Conservation (phyloP, 2,113 vertebrate genomes). For the Sporophila hypoxantha region DNA sequence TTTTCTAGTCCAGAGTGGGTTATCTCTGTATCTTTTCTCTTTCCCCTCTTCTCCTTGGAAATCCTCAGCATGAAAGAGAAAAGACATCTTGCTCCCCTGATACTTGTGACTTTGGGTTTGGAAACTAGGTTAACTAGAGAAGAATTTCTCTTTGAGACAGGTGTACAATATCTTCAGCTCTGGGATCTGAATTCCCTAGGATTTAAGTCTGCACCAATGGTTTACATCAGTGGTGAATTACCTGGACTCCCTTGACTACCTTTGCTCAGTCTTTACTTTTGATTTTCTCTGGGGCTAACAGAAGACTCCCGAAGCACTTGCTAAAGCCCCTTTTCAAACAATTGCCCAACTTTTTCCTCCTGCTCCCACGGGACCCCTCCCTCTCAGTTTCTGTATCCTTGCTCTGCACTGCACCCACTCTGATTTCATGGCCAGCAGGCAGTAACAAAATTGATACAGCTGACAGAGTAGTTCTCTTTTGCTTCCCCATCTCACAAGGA, state of each 20-base stretch:
- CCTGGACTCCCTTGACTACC: neutral
- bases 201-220: neutral
- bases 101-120: neutral
- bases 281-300: neutral
- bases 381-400: neutral
- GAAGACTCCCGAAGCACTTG: neutral
- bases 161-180: neutral
- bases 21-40: neutral
- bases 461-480: neutral
- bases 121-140: neutral
- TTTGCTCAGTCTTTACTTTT: neutral
- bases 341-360: neutral
- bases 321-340: neutral
- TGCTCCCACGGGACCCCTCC: neutral
- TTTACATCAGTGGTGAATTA: neutral
- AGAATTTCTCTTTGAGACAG: neutral
- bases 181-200: neutral
- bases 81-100: accelerated
- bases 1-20: neutral
- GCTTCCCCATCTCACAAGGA: neutral
- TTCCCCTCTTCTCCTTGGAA: neutral
- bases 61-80: neutral
- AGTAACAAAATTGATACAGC: neutral
- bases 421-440: neutral
- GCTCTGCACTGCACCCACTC: neutral